Evolutionary conservation across 2,888 invertebrate species (phyloP), one percentile per base, ranked within the genome.

Genomic region (Cryptophagus acutangulus): DNA sequence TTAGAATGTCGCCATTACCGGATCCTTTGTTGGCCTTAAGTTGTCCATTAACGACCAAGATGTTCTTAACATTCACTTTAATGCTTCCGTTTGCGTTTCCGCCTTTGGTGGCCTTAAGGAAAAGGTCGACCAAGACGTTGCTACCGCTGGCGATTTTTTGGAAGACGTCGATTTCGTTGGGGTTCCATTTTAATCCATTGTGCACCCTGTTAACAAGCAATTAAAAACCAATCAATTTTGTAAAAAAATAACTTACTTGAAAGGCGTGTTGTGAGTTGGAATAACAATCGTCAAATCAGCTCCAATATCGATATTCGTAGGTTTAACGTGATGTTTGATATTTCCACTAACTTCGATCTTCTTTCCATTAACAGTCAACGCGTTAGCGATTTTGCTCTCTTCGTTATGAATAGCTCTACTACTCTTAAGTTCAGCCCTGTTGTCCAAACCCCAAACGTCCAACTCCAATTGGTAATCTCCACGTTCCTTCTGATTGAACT

Each of bases 21-120:
- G 76, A 79, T 15, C 82, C 82, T 41, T 78, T 79, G 28, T 72
- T 76, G 14, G 76, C 75, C 8, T 75, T 76, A 53, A 79, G 79
- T 49, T 83, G 75, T 2, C 82, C 84, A 20, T 76, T 78, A 0
- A 79, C 78, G 0, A 70, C 66, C 18, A 87, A 49, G 1, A 78
- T 59, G 46, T 81, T 77, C 52, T 79, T 82, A 1, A 87, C 36
- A 43, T 66, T 66, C 12, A 85, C 59, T 48, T 78, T 79, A 0
- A 86, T 62, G 33, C 65, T 71, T 1, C 75, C 76, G 33, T 68
- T 69, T 1, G 72, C 69, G 28, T 58, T 69, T 5, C 68, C 66
- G 0, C 66, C 70, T 16, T 67, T 69, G 12, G 70, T 65, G 2
- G 65, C 54, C 49, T 78, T 78, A 2, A 80, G 51, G n/a, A 74